phyloP scores from a whole-genome alignment of 2,113 vertebrate genomes.

The Xyliphius kryptos region DNA sequence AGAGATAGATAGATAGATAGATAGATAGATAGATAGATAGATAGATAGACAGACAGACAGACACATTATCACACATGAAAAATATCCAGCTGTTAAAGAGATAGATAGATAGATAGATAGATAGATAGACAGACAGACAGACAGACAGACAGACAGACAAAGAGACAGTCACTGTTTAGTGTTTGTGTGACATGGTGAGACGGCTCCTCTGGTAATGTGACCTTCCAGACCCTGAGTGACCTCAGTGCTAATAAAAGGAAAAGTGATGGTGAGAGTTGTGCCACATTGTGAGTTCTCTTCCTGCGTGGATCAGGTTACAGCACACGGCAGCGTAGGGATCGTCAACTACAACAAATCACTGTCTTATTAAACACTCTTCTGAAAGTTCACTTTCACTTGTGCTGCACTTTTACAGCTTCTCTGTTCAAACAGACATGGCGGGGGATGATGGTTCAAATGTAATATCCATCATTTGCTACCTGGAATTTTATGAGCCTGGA shows the following conservation, averaged over 20 bases:
- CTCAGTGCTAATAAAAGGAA: constrained; percentile 52
- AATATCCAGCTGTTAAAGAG: no score
- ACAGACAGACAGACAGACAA: no score
- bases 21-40: no score
- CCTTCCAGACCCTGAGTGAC: constrained; percentile 49
- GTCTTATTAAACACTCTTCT: constrained; percentile 15
- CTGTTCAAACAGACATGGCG: constrained; percentile 5
- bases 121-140: no score
- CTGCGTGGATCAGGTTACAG: constrained; percentile 42
- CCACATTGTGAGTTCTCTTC: constrained; percentile 28
- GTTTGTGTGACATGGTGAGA: constrained; percentile 14
- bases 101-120: no score
- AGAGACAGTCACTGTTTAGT: constrained; percentile 4
- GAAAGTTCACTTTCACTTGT: neutral
- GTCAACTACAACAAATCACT: constrained; percentile 37
- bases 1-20: no score
- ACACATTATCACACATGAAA: no score
- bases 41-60: no score
- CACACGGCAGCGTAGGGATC: constrained; percentile 12
- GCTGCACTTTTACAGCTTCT: constrained; percentile 11
- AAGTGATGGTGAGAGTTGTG: constrained; percentile 38
- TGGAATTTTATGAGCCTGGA: constrained; percentile 10
- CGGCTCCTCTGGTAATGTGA: constrained; percentile 40
- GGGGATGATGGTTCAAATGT: constrained; percentile 1
- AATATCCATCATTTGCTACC: constrained; percentile 11